Conservation (phyloP, 2,797 vertebrate species). For the Lerista edwardsae region DNA sequence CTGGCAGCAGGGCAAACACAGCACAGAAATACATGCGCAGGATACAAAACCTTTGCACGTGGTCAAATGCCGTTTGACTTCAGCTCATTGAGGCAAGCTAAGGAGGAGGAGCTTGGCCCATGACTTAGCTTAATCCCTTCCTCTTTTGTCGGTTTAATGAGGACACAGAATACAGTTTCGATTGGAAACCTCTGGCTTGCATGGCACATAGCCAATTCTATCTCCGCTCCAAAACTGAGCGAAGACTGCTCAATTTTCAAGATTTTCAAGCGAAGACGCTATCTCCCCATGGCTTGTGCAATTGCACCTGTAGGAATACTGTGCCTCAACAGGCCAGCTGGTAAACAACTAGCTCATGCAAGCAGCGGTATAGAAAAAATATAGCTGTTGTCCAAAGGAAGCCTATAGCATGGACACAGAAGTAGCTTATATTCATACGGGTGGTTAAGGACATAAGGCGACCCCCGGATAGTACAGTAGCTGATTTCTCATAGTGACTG, state of each 20-base stretch:
- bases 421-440: constrained; percentile 16
- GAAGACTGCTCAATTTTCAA: background rate
- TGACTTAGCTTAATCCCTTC: background rate
- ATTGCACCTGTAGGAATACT: background rate
- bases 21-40: background rate
- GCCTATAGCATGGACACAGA: background rate
- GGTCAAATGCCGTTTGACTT: background rate
- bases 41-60: background rate
- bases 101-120: background rate
- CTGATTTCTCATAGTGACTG: no score
- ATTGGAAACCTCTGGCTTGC: background rate
- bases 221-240: constrained; percentile 1
- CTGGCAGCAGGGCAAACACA: background rate
- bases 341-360: background rate
- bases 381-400: background rate
- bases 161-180: background rate
- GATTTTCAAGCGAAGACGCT: no score
- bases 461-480: no score
- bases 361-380: background rate
- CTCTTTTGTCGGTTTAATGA: background rate
- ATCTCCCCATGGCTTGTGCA: constrained; percentile 8
- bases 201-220: background rate
- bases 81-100: background rate
- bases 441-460: no score
- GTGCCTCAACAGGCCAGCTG: background rate